Base-by-base conservation (phyloP, 2,113 vertebrate species). In the Choloepus hoffmanni region DNA sequence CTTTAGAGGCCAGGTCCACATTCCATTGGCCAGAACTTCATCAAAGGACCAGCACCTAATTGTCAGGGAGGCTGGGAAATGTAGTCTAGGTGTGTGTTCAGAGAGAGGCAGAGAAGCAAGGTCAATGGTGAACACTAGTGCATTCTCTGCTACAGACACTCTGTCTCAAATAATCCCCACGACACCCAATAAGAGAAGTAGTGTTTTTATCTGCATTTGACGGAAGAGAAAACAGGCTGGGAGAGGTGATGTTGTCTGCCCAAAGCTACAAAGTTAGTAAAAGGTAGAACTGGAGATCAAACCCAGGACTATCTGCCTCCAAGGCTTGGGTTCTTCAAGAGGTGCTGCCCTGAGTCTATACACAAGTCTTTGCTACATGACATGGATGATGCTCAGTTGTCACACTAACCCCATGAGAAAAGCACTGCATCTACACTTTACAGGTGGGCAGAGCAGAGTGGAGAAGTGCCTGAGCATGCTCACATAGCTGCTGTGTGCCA, bases 31-130 rank as follows among this genome's bases (percentile, higher is more conserved):
- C 74, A 93, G 67, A 65, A 72, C 28, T 50, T 45, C 1, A 77
- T 19, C 67, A 82, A 1, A 12, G 65, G 53, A 89, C 33, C 6
- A 11, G 5, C 70, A 21, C 45, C 14, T 72, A 50, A 43, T 7
- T 40, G 13, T 45, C 79, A 81, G 33, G 36, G 45, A 82, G 15
- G 26, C 73, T 77, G 87, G 90, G 90, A 85, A 72, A 50, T 65
- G 83, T 23, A 50, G 86, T 67, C 76, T 76, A 28, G 6, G 1
- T 1, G 15, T 5, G 5, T 50, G 58, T 50, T 10, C 45, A 24
- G 60, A 53, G 63, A 73, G 65, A 30, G 15, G n/a, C 28, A 18
- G 9, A 36, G 28, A 67, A 36, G 5, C 26, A 18, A 16, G 7
- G 58, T 40, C 55, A 15, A 0, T 1, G 7, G 12, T 55, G 1